phyloP scores from a whole-genome alignment of 1,140 invertebrate species.

The Diabrotica virgifera region DNA sequence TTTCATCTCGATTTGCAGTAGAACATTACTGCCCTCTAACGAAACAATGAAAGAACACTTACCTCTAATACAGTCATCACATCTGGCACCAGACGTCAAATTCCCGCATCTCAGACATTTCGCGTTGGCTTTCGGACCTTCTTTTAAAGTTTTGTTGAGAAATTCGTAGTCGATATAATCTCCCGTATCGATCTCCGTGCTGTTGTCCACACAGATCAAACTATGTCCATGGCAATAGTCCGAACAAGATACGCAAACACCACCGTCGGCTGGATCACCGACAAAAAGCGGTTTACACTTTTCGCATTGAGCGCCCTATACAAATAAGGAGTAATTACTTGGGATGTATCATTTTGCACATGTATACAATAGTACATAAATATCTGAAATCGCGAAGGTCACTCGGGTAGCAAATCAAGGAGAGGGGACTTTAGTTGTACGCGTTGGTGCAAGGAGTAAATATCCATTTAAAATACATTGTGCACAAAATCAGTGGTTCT shows the following conservation, averaged over 20 bases:
- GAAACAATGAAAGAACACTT: constrained; percentile 46
- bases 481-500: too few species aligned
- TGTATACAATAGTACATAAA: too few species aligned
- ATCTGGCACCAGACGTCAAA: constrained; percentile 78
- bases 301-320: constrained; percentile 74
- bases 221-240: constrained; percentile 91
- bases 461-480: too few species aligned
- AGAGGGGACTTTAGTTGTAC: too few species aligned
- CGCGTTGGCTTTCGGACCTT: constrained; percentile 67
- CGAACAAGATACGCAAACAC: constrained; percentile 80
- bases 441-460: too few species aligned
- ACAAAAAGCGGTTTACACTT: constrained; percentile 87
- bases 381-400: too few species aligned
- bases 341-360: neutral
- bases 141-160: constrained; percentile 57
- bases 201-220: constrained; percentile 66
- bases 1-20: too few species aligned
- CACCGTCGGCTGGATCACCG: constrained; percentile 83
- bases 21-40: too few species aligned
- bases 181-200: constrained; percentile 31
- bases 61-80: constrained; percentile 80
- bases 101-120: constrained; percentile 84
- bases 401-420: too few species aligned
- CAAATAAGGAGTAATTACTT: constrained; percentile 6
- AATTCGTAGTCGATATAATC: constrained; percentile 40